phyloP scores from a whole-genome alignment of 2,113 vertebrate species.

The Micronycteris hirsuta region DNA sequence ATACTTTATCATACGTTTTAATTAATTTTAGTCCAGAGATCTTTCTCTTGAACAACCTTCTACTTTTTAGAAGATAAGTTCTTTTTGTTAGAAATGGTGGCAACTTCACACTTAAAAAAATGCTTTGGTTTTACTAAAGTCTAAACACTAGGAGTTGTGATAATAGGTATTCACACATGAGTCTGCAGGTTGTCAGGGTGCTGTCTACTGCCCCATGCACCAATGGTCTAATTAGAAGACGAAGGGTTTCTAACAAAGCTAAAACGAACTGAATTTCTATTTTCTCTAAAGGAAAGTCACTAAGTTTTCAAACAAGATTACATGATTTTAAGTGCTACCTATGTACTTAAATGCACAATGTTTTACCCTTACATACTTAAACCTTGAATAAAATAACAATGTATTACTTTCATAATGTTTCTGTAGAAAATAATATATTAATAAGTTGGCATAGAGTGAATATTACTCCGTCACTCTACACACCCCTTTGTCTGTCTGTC shows the following conservation, averaged over 20 bases:
- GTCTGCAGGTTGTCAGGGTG: not conserved
- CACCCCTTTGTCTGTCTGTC: not conserved
- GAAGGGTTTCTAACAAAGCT: conserved; percentile 1
- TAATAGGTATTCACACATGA: not conserved
- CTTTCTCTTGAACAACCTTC: not conserved
- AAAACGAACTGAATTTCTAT: conserved; percentile 58
- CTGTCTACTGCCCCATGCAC: not conserved
- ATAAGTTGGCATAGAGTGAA: not conserved
- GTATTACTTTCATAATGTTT: not conserved
- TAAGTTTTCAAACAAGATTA: conserved; percentile 30
- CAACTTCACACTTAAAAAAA: not conserved
- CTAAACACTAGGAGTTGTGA: not conserved
- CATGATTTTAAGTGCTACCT: conserved; percentile 16
- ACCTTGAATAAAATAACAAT: not conserved
- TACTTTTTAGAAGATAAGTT: not conserved
- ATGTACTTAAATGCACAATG: not conserved
- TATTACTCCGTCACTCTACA: not conserved
- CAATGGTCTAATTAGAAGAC: conserved; percentile 31
- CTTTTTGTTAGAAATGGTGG: not conserved
- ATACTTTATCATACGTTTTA: not conserved
- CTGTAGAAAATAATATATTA: not conserved
- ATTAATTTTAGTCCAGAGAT: not conserved
- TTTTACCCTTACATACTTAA: fast-evolving
- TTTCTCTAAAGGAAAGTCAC: conserved; percentile 50
- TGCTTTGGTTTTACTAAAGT: not conserved